phyloP scores from a whole-genome alignment of 2,888 invertebrate genomes.

The Amphipoea oculea region DNA sequence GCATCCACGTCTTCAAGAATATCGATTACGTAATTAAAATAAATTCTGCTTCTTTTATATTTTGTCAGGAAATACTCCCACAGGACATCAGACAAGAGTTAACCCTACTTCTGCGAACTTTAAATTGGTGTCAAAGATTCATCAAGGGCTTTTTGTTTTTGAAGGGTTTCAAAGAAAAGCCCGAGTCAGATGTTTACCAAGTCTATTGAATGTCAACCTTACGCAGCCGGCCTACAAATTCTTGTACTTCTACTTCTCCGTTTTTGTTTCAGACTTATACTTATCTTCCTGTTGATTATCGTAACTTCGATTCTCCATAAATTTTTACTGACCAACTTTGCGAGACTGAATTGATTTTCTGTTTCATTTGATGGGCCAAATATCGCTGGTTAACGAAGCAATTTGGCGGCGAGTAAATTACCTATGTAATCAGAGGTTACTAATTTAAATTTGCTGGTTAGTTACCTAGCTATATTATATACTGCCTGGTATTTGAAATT shows the following conservation, averaged over 20 bases:
- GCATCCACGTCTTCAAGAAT: slow-evolving; percentile 6
- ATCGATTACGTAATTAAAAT: slow-evolving; percentile 46
- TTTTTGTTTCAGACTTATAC: slow-evolving; percentile 58
- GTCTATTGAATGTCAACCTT: slow-evolving; percentile 64
- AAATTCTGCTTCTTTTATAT: slow-evolving; percentile 11
- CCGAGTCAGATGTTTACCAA: slow-evolving; percentile 59
- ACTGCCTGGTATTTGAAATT: slow-evolving; percentile 16
- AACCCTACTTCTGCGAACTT: slow-evolving; percentile 54
- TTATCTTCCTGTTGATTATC: slow-evolving; percentile 52
- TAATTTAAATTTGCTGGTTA: slow-evolving; percentile 44
- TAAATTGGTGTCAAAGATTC: slow-evolving; percentile 69
- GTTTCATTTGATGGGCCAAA: slow-evolving; percentile 46
- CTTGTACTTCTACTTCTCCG: slow-evolving; percentile 26
- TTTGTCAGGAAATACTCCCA: slow-evolving; percentile 27
- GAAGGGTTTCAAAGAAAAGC: slow-evolving; percentile 50
- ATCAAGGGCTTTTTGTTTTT: slow-evolving; percentile 65
- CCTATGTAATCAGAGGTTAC: slow-evolving; percentile 32
- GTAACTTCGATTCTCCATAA: slow-evolving; percentile 49
- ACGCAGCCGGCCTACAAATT: slow-evolving; percentile 39
- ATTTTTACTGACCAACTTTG: slow-evolving; percentile 45
- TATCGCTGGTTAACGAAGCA: slow-evolving; percentile 37
- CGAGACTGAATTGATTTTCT: slow-evolving; percentile 46
- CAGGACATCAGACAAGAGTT: slow-evolving; percentile 41
- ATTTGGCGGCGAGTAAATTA: slow-evolving; percentile 49
- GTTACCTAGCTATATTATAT: slow-evolving; percentile 22